Evolutionary conservation across 92 coral and sea anemone genomes (phyloP).

Genomic region (Siderastrea siderea): DNA sequence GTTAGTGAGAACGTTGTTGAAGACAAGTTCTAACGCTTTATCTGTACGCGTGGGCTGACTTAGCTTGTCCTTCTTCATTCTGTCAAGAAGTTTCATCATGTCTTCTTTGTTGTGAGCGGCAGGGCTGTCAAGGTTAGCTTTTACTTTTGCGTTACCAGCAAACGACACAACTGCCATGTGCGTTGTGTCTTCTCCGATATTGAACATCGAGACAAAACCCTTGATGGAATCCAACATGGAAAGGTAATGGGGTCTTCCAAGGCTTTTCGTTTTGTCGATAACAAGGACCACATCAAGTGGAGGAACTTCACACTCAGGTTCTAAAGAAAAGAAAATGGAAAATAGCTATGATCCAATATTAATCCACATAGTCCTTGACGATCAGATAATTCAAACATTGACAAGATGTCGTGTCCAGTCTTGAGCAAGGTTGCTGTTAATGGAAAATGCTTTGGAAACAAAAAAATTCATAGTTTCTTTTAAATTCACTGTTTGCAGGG

Average conservation of each 20-base stretch:
- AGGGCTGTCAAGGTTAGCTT: not conserved
- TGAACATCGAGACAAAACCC: not conserved
- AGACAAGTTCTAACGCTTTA: slow-evolving; percentile 20
- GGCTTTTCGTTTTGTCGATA: slow-evolving; percentile 15
- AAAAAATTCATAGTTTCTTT: no score
- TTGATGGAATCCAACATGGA: not conserved
- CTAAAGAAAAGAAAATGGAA: not conserved
- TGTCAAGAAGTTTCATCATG: not conserved
- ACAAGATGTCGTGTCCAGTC: no score
- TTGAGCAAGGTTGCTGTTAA: no score
- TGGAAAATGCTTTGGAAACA: no score
- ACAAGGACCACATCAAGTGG: not conserved
- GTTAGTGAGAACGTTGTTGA: not conserved
- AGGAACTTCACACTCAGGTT: not conserved
- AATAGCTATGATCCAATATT: not conserved
- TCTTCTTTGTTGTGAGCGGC: not conserved
- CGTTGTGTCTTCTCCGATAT: not conserved
- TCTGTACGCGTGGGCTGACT: slow-evolving; percentile 13
- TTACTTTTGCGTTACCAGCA: not conserved
- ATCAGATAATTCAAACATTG: no score
- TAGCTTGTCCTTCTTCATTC: not conserved
- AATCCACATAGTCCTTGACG: no score
- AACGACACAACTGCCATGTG: not conserved
- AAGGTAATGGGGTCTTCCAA: not conserved
- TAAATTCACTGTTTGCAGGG: no score